Base-by-base conservation (phyloP, 2,113 vertebrate genomes). In the Trinectes maculatus region DNA sequence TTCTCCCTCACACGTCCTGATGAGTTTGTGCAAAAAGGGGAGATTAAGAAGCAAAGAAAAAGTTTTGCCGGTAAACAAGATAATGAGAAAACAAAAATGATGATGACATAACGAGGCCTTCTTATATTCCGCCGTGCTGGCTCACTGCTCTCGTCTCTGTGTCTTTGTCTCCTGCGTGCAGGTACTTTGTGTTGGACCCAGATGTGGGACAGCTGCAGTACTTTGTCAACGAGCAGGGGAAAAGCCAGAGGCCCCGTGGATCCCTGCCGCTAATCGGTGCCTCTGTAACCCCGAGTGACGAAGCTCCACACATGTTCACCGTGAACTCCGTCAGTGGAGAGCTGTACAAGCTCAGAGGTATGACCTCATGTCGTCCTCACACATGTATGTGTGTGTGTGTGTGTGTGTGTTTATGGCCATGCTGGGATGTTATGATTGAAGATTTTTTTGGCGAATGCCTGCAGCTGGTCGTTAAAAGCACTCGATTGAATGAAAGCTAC, bases 321-420 rank as follows among this genome's bases (percentile, higher is more conserved):
- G 92, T 98, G 58, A 93, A 95, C 83, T 93, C 96, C 13, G 92
- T 96, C 69, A 96, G 86, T 4, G 96, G 96, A 61, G 96, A 99
- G 89, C 90, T 96, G 85, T 99, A 95, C 80, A 99, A 98, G 67
- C 91, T 99, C 76, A 90, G 94, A 98, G 97, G 97, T 99, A 93
- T 0, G 77, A 64, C 39, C 21, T 62, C 33, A 9, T 0, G 15
- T 12, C 3, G 54, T 53, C 44, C 58, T 44, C 56, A 8, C 18
- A 12, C 18, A 16, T 13, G 16, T 31, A 40, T n/a, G 18, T 62
- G 53, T 59, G 42, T 65, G 47, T 60, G 34, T 36, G 34, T 36
- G 34, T 39, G 3, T 43, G 9, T 40, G 47, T 60, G 31, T 12
- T 18, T 12, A 28, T 16, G 31, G 21, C n/a, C 57, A 54, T 29